phyloP scores from a whole-genome alignment of 1,140 invertebrate species.

The Leptopilina boulardi region DNA sequence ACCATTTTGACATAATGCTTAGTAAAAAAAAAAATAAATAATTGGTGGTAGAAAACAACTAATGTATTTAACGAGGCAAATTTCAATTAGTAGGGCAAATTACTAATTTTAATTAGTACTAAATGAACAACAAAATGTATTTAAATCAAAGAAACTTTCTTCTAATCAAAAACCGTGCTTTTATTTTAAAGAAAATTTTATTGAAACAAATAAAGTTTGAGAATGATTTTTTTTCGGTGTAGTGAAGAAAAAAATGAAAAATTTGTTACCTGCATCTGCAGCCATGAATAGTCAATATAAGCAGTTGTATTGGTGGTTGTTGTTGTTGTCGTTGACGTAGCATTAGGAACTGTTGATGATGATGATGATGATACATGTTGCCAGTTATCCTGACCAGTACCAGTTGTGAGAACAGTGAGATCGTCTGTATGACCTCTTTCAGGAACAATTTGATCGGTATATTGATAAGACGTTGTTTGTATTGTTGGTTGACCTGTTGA shows the following conservation, averaged over 20 bases:
- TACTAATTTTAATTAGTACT: no score
- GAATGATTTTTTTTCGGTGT: background rate
- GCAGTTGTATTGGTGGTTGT: constrained; percentile 64
- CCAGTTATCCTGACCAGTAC: constrained; percentile 67
- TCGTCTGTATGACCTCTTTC: constrained; percentile 71
- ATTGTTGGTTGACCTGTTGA: constrained; percentile 62
- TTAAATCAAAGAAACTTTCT: no score
- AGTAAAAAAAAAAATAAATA: no score
- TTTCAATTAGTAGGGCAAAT: no score
- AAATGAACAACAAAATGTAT: no score
- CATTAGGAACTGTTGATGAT: constrained; percentile 45
- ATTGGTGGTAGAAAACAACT: no score
- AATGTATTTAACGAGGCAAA: no score
- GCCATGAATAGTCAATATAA: constrained; percentile 75
- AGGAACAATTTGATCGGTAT: constrained; percentile 74
- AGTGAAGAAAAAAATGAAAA: background rate
- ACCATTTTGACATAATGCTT: no score
- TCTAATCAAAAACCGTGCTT: no score
- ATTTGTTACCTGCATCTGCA: constrained; percentile 74
- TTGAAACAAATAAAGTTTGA: background rate
- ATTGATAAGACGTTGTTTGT: constrained; percentile 67
- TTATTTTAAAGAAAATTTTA: no score
- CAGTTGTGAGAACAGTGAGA: constrained; percentile 63
- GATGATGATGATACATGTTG: constrained; percentile 63
- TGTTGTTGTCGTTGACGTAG: constrained; percentile 54